Evolutionary conservation across 2,797 vertebrate genomes (phyloP), one percentile per base, ranked within the genome.

Genomic region (Trematomus bernacchii): DNA sequence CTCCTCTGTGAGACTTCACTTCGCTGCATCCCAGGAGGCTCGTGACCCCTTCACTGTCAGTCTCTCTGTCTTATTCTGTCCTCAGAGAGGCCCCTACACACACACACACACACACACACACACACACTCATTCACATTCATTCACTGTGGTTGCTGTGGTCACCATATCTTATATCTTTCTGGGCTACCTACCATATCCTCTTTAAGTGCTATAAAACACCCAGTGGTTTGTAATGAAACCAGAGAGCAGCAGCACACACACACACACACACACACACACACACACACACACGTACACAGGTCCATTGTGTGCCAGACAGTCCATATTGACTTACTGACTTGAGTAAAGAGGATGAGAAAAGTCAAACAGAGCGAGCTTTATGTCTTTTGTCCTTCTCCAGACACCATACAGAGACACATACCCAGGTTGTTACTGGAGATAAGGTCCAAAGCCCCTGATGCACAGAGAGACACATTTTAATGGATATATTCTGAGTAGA

Each of bases 201-300:
- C 89, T 85, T 84, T 86, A 72, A 83, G 79, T 66, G 78, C 74
- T 71, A 52, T 13, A 71, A 78, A 79, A 70, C 63, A 75, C 66
- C 66, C 71, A 70, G 72, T 2, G 73, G 75, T 76, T 85, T 88
- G 85, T 94, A 92, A 94, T 93, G 92, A 92, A 93, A 89, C 84
- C 66, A 48, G 74, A 33, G 82, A 27, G 23, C 2, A 23, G 23
- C n/a, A n/a, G n/a, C 67, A 57, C 72, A 62, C 61, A 48, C 66
- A 71, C 77, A 69, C 47, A 46, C 46, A 73, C 59, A 52, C 53
- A 47, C 54, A 47, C 6, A 43, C 42, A 43, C 42, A 43, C 42
- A 5, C 42, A 73, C 59, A 52, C 53, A 47, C 54, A 43, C 42
- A 43, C 42, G 2, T 10, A 43, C 42, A 43, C 42, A 5, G 61